These are phyloP conservation scores for Linurgus olivaceus DNA, from an alignment of 2,797 vertebrate genomes.

Conservation along the genomic window DNA sequence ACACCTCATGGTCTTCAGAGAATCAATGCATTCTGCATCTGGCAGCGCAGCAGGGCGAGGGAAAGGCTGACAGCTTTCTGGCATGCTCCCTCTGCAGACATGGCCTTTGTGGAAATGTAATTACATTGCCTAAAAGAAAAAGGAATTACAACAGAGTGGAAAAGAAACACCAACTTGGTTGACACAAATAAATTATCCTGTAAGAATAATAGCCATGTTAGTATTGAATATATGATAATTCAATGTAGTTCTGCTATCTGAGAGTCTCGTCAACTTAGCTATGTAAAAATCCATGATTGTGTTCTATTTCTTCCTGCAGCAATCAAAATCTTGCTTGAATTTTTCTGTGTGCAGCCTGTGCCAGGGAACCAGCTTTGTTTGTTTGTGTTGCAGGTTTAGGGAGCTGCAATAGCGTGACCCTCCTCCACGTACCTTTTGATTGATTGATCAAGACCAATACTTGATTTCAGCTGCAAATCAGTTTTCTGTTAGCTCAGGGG, in stretches of 20 bases:
- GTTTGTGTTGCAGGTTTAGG: neutral
- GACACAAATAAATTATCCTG: neutral
- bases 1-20: constrained; percentile 58
- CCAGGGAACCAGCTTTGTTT: neutral
- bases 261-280: accelerated
- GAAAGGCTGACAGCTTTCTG: constrained; percentile 64
- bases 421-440: neutral
- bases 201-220: neutral
- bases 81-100: constrained; percentile 46
- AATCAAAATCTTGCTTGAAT: neutral
- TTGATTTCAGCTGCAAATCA: neutral
- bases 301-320: neutral
- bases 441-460: neutral
- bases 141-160: constrained; percentile 30
- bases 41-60: constrained; percentile 41
- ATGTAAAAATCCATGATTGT: neutral
- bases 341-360: neutral
- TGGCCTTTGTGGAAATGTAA: constrained; percentile 72
- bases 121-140: constrained; percentile 59
- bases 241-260: neutral
- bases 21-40: constrained; percentile 50
- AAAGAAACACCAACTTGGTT: neutral
- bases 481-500: neutral
- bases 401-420: accelerated
- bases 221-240: neutral